A percentile compares a stretch with the other conserved stretches of the same genome.
These are phyloP conservation scores for Solen grandis DNA, from an alignment of 1,140 invertebrate species.

Conservation along the genomic window DNA sequence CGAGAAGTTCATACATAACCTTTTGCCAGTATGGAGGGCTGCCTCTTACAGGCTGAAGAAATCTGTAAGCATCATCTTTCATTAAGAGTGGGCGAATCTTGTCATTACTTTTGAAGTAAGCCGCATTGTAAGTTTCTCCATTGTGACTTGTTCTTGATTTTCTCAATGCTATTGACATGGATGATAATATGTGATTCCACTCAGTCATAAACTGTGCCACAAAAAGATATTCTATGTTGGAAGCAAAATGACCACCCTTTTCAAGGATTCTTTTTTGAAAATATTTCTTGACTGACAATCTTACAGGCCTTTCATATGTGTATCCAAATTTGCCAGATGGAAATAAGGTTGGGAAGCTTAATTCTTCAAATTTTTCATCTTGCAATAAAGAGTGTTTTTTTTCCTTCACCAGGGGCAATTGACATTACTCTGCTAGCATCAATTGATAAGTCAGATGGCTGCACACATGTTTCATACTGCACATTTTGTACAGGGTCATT, in stretches of 20 bases:
- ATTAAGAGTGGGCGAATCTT: constrained; percentile 30
- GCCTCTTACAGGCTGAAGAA: constrained; percentile 52
- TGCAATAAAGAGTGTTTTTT: constrained; percentile 36
- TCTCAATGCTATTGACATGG: constrained; percentile 40
- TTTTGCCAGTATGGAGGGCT: constrained; percentile 58
- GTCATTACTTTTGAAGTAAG: constrained; percentile 39
- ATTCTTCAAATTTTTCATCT: constrained; percentile 55
- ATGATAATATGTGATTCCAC: constrained; percentile 37
- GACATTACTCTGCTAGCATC: constrained; percentile 47
- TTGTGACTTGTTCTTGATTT: constrained; percentile 28
- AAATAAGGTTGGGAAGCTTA: constrained; percentile 44
- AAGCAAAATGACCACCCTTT: constrained; percentile 36
- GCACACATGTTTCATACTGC: constrained; percentile 46
- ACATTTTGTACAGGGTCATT: constrained; percentile 31
- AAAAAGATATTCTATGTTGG: constrained; percentile 51
- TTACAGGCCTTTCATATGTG: constrained; percentile 32
- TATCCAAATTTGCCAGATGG: constrained; percentile 54
- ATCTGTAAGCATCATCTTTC: constrained; percentile 56
- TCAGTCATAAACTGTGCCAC: constrained; percentile 49
- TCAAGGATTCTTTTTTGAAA: too few relatives aligned
- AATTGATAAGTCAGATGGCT: constrained; percentile 47
- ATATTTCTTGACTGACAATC: too few relatives aligned
- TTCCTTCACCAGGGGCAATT: constrained; percentile 48
- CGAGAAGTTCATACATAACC: constrained; percentile 51
- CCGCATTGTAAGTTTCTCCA: constrained; percentile 40